A percentile compares a stretch with the other conserved stretches of the same genome.
phyloP scores from a whole-genome alignment of 2,888 invertebrate species.

The Pammene fasciana region DNA sequence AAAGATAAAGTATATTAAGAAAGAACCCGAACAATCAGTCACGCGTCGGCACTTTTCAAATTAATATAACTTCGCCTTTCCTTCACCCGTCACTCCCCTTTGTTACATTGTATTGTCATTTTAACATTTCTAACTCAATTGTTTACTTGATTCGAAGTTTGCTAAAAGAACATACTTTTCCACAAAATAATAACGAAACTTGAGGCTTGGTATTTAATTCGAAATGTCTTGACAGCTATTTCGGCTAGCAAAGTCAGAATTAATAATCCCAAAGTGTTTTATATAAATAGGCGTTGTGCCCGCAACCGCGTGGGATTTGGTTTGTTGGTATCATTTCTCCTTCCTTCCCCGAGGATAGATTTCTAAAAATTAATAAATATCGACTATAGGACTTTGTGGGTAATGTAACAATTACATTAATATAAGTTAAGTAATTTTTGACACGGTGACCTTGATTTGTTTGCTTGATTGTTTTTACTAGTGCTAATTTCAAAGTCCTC shows the following conservation, averaged over 20 bases:
- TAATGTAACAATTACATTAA: no score
- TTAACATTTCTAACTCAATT: constrained; percentile 41
- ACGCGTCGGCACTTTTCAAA: constrained; percentile 40
- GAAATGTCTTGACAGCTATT: constrained; percentile 3
- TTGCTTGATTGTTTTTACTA: no score
- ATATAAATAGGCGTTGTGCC: neutral
- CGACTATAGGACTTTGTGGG: no score
- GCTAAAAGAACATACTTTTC: constrained; percentile 18
- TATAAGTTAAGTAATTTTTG: no score
- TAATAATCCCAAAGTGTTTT: neutral
- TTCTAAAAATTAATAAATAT: no score
- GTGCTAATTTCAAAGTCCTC: no score
- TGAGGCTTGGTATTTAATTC: constrained; percentile 23
- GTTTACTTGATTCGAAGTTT: constrained; percentile 31
- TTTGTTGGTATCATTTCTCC: no score
- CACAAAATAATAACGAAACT: constrained; percentile 24
- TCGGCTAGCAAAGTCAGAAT: neutral
- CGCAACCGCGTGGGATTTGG: no score
- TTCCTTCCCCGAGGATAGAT: no score
- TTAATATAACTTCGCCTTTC: constrained; percentile 38
- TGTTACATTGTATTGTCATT: constrained; percentile 38
- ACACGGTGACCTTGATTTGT: no score
- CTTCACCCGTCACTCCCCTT: constrained; percentile 17
- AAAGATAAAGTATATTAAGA: constrained; percentile 25
- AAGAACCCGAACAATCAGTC: constrained; percentile 34